Conservation (phyloP, 2,888 invertebrate species). For the Eilema depressum region DNA sequence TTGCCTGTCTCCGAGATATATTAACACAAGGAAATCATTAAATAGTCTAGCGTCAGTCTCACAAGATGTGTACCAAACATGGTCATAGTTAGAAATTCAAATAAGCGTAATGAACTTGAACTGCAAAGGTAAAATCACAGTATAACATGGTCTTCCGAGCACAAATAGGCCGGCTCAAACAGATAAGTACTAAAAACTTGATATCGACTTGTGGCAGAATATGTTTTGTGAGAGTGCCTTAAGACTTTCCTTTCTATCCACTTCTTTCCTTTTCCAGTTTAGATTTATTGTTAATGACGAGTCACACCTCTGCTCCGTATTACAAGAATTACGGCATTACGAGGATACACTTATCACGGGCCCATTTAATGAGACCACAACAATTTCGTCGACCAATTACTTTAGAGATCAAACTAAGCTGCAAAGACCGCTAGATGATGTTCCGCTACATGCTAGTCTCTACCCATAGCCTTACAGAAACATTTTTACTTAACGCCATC, state of each 20-base stretch:
- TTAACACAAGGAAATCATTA: neutral
- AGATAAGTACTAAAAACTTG: too few species aligned
- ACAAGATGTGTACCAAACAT: neutral
- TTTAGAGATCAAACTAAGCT: neutral
- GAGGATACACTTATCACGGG: neutral
- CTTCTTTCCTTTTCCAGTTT: neutral
- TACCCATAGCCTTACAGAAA: constrained; percentile 18
- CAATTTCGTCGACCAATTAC: neutral
- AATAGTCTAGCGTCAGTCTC: neutral
- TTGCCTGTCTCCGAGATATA: neutral
- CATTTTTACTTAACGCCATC: constrained; percentile 54
- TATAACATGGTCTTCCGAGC: too few species aligned
- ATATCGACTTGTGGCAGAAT: too few species aligned
- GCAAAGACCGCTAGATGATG: neutral
- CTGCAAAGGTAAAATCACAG: too few species aligned
- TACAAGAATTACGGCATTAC: neutral
- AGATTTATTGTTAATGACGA: too few species aligned
- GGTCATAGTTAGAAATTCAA: neutral
- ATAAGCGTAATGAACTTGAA: too few species aligned
- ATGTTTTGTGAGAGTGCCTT: too few species aligned
- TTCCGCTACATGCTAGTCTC: neutral
- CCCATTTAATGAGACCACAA: neutral
- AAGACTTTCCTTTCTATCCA: neutral
- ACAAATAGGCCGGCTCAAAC: too few species aligned
- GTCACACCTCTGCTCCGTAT: too few species aligned